A percentile compares a stretch with the other conserved stretches of the same genome.
Evolutionary conservation across 2,113 vertebrate species (phyloP).

Genomic region (Alethe castanea): DNA sequence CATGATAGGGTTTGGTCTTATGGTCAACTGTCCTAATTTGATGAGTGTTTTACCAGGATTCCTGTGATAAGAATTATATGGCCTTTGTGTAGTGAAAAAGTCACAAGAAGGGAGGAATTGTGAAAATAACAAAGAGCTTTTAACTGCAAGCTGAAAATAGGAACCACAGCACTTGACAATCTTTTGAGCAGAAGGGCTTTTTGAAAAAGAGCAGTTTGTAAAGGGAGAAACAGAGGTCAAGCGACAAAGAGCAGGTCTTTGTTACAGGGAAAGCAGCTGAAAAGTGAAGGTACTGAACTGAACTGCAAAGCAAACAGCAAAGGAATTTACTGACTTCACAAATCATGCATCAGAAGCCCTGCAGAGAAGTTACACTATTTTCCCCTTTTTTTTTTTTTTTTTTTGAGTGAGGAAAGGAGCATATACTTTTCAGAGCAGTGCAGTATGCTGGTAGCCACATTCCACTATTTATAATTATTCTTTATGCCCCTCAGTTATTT

Average conservation of each 20-base stretch:
- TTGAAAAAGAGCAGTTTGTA: slow-evolving; percentile 26
- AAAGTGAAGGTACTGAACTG: neutral
- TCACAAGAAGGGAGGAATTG: neutral
- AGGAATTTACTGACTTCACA: slow-evolving; percentile 24
- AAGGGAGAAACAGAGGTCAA: slow-evolving; percentile 49
- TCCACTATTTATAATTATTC: neutral
- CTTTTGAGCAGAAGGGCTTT: slow-evolving; percentile 35
- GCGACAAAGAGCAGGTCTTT: neutral
- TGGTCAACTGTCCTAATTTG: neutral
- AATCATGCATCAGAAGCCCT: neutral
- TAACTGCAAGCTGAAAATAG: slow-evolving; percentile 38
- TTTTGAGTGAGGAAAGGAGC: fast-evolving
- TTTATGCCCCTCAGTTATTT: neutral
- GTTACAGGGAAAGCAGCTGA: neutral
- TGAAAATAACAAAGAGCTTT: slow-evolving; percentile 24
- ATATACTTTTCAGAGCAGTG: neutral
- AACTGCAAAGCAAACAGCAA: slow-evolving; percentile 1
- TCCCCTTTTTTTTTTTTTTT: neutral
- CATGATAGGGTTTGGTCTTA: neutral
- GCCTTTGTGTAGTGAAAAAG: neutral
- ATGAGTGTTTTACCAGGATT: neutral
- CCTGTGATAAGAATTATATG: neutral
- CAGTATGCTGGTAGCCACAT: neutral
- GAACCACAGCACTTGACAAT: slow-evolving; percentile 25
- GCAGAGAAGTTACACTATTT: neutral